phyloP scores from a whole-genome alignment of 2,797 vertebrate species.

The Acridotheres tristis region DNA sequence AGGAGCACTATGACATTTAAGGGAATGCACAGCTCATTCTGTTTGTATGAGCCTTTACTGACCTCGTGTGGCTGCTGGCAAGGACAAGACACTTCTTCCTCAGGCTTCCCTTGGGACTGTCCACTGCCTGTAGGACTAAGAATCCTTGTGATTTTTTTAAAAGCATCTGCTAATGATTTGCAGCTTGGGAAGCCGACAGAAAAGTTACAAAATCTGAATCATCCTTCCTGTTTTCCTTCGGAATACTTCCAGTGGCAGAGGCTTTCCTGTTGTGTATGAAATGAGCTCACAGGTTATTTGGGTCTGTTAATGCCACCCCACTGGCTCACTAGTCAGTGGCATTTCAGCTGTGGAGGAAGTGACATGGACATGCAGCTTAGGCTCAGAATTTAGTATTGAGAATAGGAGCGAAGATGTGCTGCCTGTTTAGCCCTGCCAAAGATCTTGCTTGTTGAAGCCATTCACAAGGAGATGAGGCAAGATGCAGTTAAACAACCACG shows the following conservation, averaged over 20 bases:
- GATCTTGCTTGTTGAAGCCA: not conserved
- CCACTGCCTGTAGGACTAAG: not conserved
- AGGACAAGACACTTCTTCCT: not conserved
- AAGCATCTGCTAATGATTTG: not conserved
- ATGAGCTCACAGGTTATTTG: not conserved
- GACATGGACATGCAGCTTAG: rapidly evolving
- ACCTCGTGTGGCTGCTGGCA: slow-evolving; percentile 22
- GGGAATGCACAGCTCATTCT: rapidly evolving
- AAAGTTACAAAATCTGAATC: not conserved
- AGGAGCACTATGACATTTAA: not conserved
- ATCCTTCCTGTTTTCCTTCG: not conserved
- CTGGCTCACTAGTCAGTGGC: no score
- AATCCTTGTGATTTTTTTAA: not conserved
- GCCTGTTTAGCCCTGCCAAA: not conserved
- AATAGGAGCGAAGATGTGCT: not conserved
- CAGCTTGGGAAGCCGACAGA: not conserved
- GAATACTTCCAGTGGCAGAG: not conserved
- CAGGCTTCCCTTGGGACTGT: not conserved
- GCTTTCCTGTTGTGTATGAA: not conserved
- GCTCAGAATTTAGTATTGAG: not conserved
- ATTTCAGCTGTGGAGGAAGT: not conserved
- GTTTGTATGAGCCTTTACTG: not conserved
- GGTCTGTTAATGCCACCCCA: no score
- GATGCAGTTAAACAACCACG: not conserved
- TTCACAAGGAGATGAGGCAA: not conserved